These are phyloP conservation scores for Thalpophila matura DNA, from an alignment of 2,888 invertebrate genomes.

Conservation along the genomic window DNA sequence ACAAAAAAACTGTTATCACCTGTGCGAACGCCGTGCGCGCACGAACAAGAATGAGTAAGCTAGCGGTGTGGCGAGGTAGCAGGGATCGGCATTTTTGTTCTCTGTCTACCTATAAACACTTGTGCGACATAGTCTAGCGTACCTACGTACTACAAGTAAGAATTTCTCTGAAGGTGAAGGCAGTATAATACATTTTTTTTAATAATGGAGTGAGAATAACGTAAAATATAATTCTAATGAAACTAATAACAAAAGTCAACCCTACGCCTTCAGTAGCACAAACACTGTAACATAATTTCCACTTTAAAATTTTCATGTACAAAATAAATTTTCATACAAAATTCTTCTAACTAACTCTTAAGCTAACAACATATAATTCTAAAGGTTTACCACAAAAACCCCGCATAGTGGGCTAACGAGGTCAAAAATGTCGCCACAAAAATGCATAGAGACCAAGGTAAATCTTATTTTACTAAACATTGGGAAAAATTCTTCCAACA, in stretches of 20 bases:
- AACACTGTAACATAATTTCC: slow-evolving; percentile 16
- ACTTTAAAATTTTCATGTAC: slow-evolving; percentile 13
- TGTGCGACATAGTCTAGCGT: too few species aligned
- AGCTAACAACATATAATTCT: slow-evolving; percentile 23
- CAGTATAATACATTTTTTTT: too few species aligned
- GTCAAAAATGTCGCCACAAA: slow-evolving; percentile 53
- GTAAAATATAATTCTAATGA: too few species aligned
- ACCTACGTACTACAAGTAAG: too few species aligned
- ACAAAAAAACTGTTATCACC: too few species aligned
- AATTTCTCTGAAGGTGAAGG: too few species aligned
- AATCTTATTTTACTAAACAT: slow-evolving; percentile 69
- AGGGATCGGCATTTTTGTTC: too few species aligned
- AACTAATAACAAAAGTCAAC: slow-evolving; percentile 2
- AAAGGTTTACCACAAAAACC: slow-evolving; percentile 26
- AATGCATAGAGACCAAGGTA: slow-evolving; percentile 56
- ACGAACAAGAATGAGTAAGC: too few species aligned
- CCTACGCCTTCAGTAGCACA: neutral
- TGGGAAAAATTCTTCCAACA: slow-evolving; percentile 64
- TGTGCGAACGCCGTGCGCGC: too few species aligned
- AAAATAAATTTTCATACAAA: slow-evolving; percentile 27
- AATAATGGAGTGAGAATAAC: too few species aligned
- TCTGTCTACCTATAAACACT: too few species aligned
- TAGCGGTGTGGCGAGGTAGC: too few species aligned
- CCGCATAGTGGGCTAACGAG: slow-evolving; percentile 37
- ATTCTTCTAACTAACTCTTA: slow-evolving; percentile 35